phyloP scores from a whole-genome alignment of 2,113 vertebrate genomes.

The Alligator sinensis region DNA sequence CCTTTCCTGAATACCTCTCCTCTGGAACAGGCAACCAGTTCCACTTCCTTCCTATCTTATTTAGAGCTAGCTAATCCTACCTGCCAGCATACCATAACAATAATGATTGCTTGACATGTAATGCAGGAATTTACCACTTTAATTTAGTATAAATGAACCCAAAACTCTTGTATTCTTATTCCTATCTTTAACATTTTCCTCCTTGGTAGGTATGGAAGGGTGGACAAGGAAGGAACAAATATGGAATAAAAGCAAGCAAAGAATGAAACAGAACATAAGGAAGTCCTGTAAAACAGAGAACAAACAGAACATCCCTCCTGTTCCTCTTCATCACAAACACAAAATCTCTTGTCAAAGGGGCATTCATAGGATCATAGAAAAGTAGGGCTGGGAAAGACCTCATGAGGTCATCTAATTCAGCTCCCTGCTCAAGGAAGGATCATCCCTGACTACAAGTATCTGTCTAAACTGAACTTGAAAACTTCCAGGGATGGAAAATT shows the following conservation, averaged over 20 bases:
- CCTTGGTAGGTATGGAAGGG: neutral
- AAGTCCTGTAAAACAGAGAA: neutral
- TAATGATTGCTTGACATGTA: slow-evolving; percentile 48
- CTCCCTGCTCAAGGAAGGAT: no score
- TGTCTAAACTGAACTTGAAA: no score
- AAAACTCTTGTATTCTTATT: slow-evolving; percentile 15
- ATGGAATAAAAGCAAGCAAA: neutral
- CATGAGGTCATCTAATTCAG: no score
- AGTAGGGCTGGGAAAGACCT: no score
- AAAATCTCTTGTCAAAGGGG: no score
- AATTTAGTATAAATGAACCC: neutral
- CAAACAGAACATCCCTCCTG: no score
- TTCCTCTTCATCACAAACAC: no score
- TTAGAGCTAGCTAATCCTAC: neutral
- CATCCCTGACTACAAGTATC: no score
- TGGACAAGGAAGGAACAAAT: neutral
- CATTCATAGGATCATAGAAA: no score
- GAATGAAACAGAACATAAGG: neutral
- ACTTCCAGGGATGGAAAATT: no score
- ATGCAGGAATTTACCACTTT: slow-evolving; percentile 23
- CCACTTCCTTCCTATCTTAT: slow-evolving; percentile 4
- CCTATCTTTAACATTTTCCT: slow-evolving; percentile 17
- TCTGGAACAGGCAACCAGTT: neutral
- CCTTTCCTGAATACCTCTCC: neutral
- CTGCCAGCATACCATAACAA: neutral